phyloP scores from a whole-genome alignment of 2,888 invertebrate genomes.

The Argyresthia albistria region DNA sequence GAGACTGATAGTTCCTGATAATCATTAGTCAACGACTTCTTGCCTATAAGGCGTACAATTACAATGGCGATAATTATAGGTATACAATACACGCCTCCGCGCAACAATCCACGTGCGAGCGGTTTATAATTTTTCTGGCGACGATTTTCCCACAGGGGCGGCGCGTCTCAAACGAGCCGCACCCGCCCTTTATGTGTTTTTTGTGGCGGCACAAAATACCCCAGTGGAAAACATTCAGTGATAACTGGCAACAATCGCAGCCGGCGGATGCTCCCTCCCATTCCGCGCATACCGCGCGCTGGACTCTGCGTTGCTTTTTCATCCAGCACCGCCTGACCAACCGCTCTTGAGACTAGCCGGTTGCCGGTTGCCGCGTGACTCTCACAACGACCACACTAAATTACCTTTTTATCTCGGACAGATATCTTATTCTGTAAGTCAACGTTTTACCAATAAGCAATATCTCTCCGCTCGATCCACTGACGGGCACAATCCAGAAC shows the following conservation, averaged over 20 bases:
- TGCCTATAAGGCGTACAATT: neutral
- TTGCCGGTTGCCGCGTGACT: slow-evolving; percentile 16
- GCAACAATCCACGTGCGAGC: slow-evolving; percentile 36
- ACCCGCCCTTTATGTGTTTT: slow-evolving; percentile 70
- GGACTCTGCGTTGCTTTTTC: slow-evolving; percentile 61
- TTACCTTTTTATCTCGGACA: slow-evolving; percentile 5
- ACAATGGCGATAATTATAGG: neutral
- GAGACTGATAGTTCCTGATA: neutral
- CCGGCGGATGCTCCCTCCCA: slow-evolving; percentile 68
- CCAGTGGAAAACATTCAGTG: slow-evolving; percentile 70
- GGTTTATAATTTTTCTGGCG: slow-evolving; percentile 71
- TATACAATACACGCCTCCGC: slow-evolving; percentile 1
- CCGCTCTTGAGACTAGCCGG: slow-evolving; percentile 28
- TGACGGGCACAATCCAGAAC: neutral
- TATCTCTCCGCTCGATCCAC: neutral
- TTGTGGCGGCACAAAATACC: slow-evolving; percentile 67
- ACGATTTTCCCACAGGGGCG: slow-evolving; percentile 71
- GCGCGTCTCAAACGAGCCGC: slow-evolving; percentile 64
- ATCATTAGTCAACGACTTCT: neutral
- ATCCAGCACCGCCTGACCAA: slow-evolving; percentile 43
- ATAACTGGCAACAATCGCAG: slow-evolving; percentile 72
- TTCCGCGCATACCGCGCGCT: slow-evolving; percentile 62
- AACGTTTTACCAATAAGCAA: neutral
- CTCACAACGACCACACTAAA: slow-evolving; percentile 3
- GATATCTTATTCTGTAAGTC: slow-evolving; percentile 1